Base-by-base conservation (phyloP, 30 jellyfish, hydroid and myxozoan species). In the Phacellophora camtschatica region DNA sequence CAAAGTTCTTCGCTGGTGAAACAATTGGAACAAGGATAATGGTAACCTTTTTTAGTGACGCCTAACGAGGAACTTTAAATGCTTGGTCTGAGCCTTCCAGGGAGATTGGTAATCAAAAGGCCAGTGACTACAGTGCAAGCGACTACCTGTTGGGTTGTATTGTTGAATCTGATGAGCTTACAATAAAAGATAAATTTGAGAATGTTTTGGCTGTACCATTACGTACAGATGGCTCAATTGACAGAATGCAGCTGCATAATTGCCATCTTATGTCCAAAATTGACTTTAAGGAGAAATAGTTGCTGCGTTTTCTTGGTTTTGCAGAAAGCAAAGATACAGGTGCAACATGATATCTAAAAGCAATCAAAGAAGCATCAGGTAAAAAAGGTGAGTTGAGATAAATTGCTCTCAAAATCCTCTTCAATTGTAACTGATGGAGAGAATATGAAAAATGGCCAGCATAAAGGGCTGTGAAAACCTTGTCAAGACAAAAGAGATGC, bases 221-320 rank as follows among this genome's bases (percentile, higher is more conserved):
- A 41, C 55, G 55, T 55, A 55, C 69, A 15, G 69, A 55, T 55
- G 69, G 69, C 69, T 55, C 69, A 55, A 19, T 15, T 55, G 69
- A 24, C 24, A 8, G 69, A 55, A 55, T 55, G 24, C 9, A 55
- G 69, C 69, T 8, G 69, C 69, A 18, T 15, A 15, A 15, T 55
- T 55, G 24, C 19, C 32, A 18, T 55, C 24, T 15, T 15, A 55
- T 18, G 24, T 10, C 32, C 32, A 24, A 15, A 19, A 18, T 55
- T 55, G 24, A 8, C 12, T 10, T 7, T 15, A 8, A 8, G 69
- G 24, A 15, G 12, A 9, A 18, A 24, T 8, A 11, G 19, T 10
- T 7, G 24, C n/a, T n/a, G n/a, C n/a, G n/a, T n/a, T 55, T 19
- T 7, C 69, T 55, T 55, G 23, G 11, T 55, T 11, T 55, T 55